A percentile compares a stretch with the other conserved stretches of the same genome.
Conservation (phyloP, 2,113 vertebrate species). For the Amblyopsis rosae region DNA sequence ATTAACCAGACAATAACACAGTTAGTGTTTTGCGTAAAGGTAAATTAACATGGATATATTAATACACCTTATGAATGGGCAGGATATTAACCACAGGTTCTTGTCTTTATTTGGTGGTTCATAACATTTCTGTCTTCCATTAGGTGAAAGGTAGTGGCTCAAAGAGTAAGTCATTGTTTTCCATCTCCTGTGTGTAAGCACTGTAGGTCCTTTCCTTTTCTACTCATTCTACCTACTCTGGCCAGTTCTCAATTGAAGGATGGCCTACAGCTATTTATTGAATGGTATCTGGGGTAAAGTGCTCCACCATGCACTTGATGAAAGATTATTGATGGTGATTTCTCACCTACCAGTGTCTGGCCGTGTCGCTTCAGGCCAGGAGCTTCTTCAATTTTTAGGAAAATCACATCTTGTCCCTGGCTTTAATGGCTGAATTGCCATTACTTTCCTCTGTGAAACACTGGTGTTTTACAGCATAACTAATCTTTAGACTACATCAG, state of each 20-base stretch:
- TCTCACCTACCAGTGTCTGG: conserved; percentile 63
- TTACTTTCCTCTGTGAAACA: conserved; percentile 65
- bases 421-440: conserved; percentile 52
- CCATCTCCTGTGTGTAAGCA: background rate
- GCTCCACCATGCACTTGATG: conserved; percentile 70
- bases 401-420: conserved; percentile 68
- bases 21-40: too few relatives aligned
- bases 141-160: too few relatives aligned
- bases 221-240: conserved; percentile 30
- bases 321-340: conserved; percentile 83
- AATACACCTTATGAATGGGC: too few relatives aligned
- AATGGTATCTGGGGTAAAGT: conserved; percentile 67
- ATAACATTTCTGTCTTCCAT: too few relatives aligned
- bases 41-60: too few relatives aligned
- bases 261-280: conserved; percentile 77
- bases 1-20: too few relatives aligned
- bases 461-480: conserved; percentile 72
- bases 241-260: conserved; percentile 61
- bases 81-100: too few relatives aligned
- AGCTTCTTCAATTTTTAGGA: conserved; percentile 78
- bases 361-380: conserved; percentile 58
- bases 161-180: background rate
- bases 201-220: conserved; percentile 6
- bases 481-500: conserved; percentile 64
- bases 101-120: too few relatives aligned